These are phyloP conservation scores for Falcaria lacertinaria DNA, from an alignment of 2,888 invertebrate genomes.

Conservation along the genomic window DNA sequence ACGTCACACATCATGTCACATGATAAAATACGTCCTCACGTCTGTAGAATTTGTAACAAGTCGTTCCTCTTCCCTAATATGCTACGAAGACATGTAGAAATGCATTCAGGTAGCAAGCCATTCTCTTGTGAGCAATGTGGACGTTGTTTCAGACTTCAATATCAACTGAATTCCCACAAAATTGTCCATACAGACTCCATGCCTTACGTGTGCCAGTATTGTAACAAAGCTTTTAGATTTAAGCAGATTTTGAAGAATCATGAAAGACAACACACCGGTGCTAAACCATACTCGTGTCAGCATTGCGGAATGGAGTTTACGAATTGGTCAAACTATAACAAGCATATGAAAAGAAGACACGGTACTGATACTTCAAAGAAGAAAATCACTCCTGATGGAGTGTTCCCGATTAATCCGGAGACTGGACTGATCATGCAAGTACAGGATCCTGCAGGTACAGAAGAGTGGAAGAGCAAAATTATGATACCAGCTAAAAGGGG, in stretches of 20 bases:
- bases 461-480: slow-evolving; percentile 67
- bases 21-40: slow-evolving; percentile 59
- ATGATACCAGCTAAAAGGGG: slow-evolving; percentile 67
- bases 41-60: slow-evolving; percentile 65
- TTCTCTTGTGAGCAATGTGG: slow-evolving; percentile 70
- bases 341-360: slow-evolving; percentile 88
- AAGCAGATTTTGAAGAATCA: slow-evolving; percentile 88
- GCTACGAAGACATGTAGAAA: slow-evolving; percentile 64
- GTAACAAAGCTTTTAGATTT: slow-evolving; percentile 86
- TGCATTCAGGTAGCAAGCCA: slow-evolving; percentile 66
- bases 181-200: slow-evolving; percentile 88
- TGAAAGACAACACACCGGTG: slow-evolving; percentile 84
- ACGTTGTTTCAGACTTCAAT: slow-evolving; percentile 80
- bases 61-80: slow-evolving; percentile 67
- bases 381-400: slow-evolving; percentile 77
- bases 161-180: slow-evolving; percentile 86
- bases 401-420: slow-evolving; percentile 65
- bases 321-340: slow-evolving; percentile 91
- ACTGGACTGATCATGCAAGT: slow-evolving; percentile 63
- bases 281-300: slow-evolving; percentile 85
- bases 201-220: slow-evolving; percentile 88
- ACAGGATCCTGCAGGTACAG: slow-evolving; percentile 50
- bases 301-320: slow-evolving; percentile 86
- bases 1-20: slow-evolving; percentile 68
- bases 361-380: slow-evolving; percentile 73